Conservation (phyloP, 1,140 invertebrate genomes). For the Harpegnathos saltator region DNA sequence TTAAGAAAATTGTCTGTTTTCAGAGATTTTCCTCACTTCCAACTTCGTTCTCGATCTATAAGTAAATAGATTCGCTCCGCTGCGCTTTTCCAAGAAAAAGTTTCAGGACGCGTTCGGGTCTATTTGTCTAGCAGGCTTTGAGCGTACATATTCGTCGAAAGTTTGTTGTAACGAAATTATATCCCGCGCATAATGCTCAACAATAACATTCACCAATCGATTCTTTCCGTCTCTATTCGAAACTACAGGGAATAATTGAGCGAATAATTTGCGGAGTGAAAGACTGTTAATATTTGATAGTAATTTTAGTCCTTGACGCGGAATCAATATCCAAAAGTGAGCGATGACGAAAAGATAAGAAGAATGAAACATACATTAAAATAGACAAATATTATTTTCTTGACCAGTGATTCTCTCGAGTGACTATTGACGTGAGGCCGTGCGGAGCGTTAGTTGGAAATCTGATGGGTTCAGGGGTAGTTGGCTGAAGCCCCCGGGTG, state of each 20-base stretch:
- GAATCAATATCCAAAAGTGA: no score
- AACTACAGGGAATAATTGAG: no score
- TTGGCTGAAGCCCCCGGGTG: slow-evolving; percentile 83
- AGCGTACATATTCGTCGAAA: not conserved
- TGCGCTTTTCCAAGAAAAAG: not conserved
- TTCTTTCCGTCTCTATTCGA: no score
- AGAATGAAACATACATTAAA: not conserved
- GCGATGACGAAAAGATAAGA: no score
- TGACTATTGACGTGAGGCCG: slow-evolving; percentile 73
- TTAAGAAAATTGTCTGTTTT: slow-evolving; percentile 49
- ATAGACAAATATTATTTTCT: slow-evolving; percentile 8
- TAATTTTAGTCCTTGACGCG: no score
- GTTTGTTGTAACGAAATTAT: not conserved
- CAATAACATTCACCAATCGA: no score
- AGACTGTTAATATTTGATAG: no score
- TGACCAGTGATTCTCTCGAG: slow-evolving; percentile 47
- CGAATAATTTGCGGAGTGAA: no score
- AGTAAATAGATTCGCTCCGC: not conserved
- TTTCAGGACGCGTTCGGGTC: not conserved
- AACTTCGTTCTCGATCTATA: slow-evolving; percentile 13
- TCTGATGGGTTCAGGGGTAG: slow-evolving; percentile 82
- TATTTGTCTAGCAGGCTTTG: not conserved
- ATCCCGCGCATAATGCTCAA: not conserved
- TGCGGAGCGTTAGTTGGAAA: slow-evolving; percentile 79
- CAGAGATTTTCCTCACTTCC: not conserved